Base-by-base conservation (phyloP, 2,113 vertebrate species). In the Sebastes schlegelii region DNA sequence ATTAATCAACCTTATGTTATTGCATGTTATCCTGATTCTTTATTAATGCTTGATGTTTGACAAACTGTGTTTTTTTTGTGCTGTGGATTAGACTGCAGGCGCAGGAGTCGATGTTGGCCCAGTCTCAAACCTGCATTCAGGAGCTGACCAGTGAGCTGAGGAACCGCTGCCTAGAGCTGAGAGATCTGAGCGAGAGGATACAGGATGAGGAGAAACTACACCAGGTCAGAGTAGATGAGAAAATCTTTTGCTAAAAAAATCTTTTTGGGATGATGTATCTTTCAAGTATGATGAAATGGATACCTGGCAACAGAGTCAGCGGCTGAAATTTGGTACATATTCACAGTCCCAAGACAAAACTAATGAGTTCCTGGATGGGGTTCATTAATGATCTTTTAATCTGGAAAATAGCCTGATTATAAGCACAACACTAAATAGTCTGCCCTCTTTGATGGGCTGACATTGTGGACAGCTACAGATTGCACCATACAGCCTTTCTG, bases 111-210 rank as follows among this genome's bases (percentile, higher is more conserved):
- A 88, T 92, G 80, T 70, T 95, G 74, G 86, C 80, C 54, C 92
- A 94, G 86, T 93, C 95, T 75, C 95, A 96, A 82, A 94, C 91
- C 5, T 95, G 95, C 17, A 83, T 96, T 55, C 95, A 96, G 90
- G 93, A 96, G 79, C 88, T 96, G 86, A 96, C 95, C 61, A 78
- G 76, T 52, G 95, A 96, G 76, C 90, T 96, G 63, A 93, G 94
- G 62, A 93, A 95, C 82, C 94, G 95, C 77, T 95, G 95, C 71
- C 80, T 95, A 2, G 94, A 96, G 83, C 58, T 96, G 52, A 92
- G 93, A 73, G 95, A 95, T 0, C 43, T 94, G 63, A 86, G 12
- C 6, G 74, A 80, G 54, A 91, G 90, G 82, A 54, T 83, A 2
- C 84, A 90, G 1, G 92, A 95, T 0, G 91, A 95, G 17, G 95